Evolutionary conservation across 2,113 vertebrate species (phyloP).

Genomic region (Lonchura striata): DNA sequence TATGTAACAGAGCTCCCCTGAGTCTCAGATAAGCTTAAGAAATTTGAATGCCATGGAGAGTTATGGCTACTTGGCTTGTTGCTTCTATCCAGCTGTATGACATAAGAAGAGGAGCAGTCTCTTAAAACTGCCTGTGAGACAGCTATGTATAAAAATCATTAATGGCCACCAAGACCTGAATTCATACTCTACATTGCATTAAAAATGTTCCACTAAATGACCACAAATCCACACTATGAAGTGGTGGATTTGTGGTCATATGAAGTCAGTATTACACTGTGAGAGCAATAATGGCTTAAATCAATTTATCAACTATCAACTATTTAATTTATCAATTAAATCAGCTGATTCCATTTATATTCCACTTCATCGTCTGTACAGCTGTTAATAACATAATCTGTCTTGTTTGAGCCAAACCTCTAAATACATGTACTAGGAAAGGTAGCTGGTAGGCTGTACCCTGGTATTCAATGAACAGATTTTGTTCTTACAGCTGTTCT

Average conservation of each 20-base stretch:
- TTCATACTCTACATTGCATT: not conserved
- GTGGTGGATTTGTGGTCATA: too few species aligned
- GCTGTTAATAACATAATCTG: not conserved
- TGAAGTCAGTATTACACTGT: not conserved
- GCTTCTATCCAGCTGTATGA: not conserved
- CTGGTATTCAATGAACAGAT: not conserved
- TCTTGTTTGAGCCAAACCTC: constrained; percentile 3
- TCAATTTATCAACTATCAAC: too few species aligned
- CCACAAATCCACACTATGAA: too few species aligned
- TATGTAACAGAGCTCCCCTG: not conserved
- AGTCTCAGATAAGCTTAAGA: not conserved
- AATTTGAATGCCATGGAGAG: not conserved
- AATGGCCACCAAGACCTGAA: not conserved
- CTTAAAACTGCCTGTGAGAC: not conserved
- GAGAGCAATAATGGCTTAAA: not conserved
- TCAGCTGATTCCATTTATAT: not conserved
- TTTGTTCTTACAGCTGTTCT: not conserved
- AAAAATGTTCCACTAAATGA: not conserved
- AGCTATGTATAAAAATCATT: not conserved
- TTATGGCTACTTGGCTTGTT: not conserved
- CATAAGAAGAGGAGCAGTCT: not conserved
- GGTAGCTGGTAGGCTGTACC: not conserved
- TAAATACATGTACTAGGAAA: not conserved
- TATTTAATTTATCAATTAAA: constrained; percentile 38
- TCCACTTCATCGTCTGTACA: constrained; percentile 25